Conservation (phyloP, 2,113 vertebrate genomes). For the Pelmatolapia mariae region DNA sequence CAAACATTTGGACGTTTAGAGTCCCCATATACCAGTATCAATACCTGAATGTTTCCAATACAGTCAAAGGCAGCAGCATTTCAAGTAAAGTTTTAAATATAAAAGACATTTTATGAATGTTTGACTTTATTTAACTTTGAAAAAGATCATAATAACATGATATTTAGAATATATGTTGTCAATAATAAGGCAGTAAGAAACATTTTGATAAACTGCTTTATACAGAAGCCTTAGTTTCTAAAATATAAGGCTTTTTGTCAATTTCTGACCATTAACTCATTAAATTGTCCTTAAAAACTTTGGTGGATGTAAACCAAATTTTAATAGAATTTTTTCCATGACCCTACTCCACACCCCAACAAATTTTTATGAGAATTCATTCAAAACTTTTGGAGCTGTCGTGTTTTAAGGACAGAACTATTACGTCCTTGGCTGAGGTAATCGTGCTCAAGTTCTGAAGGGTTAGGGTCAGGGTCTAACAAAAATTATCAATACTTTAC, state of each 20-base stretch:
- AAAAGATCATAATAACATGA: neutral
- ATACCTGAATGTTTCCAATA: neutral
- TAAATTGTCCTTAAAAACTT: neutral
- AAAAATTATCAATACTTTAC: accelerated
- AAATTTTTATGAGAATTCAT: accelerated
- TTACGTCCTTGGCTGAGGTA: neutral
- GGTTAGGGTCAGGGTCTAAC: neutral
- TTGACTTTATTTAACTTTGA: neutral
- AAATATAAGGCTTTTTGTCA: accelerated
- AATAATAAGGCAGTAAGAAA: neutral
- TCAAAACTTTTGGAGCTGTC: neutral
- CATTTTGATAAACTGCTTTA: neutral
- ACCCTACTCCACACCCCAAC: neutral
- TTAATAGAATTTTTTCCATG: neutral
- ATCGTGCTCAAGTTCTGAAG: neutral
- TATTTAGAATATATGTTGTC: neutral
- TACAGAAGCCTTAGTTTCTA: neutral
- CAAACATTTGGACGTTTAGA: neutral
- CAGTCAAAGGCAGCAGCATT: neutral
- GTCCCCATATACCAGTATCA: neutral
- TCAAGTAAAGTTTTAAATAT: neutral
- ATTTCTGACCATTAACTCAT: neutral
- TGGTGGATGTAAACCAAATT: neutral
- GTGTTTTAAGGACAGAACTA: neutral
- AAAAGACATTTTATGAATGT: neutral